Conservation (phyloP, 1,140 invertebrate species). For the Uloborus diversus region DNA sequence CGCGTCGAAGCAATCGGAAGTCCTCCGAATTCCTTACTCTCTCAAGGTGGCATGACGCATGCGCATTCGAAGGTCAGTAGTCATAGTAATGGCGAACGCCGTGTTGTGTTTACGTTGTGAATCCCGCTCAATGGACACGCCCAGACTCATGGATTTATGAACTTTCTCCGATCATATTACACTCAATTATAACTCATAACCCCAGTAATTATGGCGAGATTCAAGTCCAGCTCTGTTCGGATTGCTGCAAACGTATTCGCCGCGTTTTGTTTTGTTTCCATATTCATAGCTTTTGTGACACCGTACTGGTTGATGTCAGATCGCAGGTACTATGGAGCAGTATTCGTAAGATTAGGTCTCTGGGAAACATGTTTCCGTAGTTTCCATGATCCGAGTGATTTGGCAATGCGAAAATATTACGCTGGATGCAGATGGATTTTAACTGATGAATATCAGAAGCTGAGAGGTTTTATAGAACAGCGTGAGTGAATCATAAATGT, state of each 20-base stretch:
- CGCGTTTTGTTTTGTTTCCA: slow-evolving; percentile 63
- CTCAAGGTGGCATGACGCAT: not conserved
- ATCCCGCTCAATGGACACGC: not conserved
- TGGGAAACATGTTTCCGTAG: slow-evolving; percentile 91
- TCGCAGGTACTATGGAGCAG: slow-evolving; percentile 78
- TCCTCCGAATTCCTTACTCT: not conserved
- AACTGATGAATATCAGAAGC: slow-evolving; percentile 90
- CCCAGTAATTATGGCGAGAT: slow-evolving; percentile 57
- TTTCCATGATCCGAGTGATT: slow-evolving; percentile 67
- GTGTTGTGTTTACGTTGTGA: slow-evolving; percentile 12
- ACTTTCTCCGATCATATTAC: no score
- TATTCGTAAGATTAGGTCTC: slow-evolving; percentile 82
- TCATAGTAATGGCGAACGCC: not conserved
- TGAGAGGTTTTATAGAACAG: slow-evolving; percentile 62
- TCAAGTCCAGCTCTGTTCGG: slow-evolving; percentile 35
- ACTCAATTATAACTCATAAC: no score
- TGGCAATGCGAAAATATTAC: slow-evolving; percentile 60
- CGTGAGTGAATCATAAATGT: slow-evolving; percentile 55
- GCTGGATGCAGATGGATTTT: slow-evolving; percentile 90
- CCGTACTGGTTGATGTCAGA: slow-evolving; percentile 93
- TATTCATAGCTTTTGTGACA: slow-evolving; percentile 88
- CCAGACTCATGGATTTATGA: no score
- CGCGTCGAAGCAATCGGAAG: no score
- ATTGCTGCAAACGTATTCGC: slow-evolving; percentile 52
- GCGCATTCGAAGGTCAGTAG: not conserved